Base-by-base conservation (phyloP, 2,113 vertebrate species). In the Corythaeola cristata region DNA sequence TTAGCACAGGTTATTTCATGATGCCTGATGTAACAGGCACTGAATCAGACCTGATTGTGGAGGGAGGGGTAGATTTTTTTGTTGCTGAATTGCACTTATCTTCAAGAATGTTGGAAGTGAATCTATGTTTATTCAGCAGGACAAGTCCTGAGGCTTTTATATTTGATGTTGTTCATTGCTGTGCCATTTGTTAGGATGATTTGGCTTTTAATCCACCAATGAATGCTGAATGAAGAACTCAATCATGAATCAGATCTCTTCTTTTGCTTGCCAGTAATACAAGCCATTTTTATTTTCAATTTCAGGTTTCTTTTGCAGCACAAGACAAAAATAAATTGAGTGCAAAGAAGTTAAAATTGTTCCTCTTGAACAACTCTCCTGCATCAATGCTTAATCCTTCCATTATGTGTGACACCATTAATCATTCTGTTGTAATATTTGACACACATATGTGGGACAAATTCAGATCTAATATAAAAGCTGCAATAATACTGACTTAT, bases 201-300 rank as follows among this genome's bases (percentile, higher is more conserved):
- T 88, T 91, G 66, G 67, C 64, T 93, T 92, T 82, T 95, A 92
- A 85, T 85, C 84, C 80, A 9, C 53, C 45, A 35, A 6, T 88
- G 88, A 95, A 88, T 83, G 83, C 77, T 23, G 78, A 91, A 88
- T 82, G 68, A 96, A 86, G 50, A 93, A 87, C 72, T 71, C 56
- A 28, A 3, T 85, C 8, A 13, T 72, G 64, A 85, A 85, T 87
- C 66, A 41, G n/a, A 55, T n/a, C 58, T 92, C 56, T 67, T 56
- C 47, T 45, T 74, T 69, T 66, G 63, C 92, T 83, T 88, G 55
- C 91, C 63, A 85, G 67, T 66, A 49, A 32, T 47, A 66, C 23
- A 55, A 95, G 85, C 52, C 75, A 56, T 87, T 96, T 97, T 90
- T 88, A 89, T 85, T 85, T 87, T 86, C 52, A 67, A 32, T 90